Conservation (phyloP, 2,113 vertebrate genomes). For the Numida meleagris region DNA sequence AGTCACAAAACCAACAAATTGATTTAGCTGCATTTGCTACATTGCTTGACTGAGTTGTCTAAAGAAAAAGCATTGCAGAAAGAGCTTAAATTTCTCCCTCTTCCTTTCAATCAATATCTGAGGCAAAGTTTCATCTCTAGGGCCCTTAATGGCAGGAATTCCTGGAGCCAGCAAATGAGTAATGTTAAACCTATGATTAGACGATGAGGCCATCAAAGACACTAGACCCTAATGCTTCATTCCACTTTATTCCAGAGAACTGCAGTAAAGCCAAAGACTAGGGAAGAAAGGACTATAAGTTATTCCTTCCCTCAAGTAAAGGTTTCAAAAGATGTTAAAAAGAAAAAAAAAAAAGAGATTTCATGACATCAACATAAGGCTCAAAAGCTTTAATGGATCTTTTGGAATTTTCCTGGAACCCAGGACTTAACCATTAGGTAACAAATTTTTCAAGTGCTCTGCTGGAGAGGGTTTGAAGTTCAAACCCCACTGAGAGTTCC, state of each 20-base stretch:
- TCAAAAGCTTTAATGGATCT: conserved; percentile 60
- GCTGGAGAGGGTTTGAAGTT: conserved; percentile 74
- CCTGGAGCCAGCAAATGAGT: conserved; percentile 90
- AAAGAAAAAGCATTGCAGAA: conserved; percentile 72
- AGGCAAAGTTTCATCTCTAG: conserved; percentile 93
- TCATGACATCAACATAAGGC: conserved; percentile 57
- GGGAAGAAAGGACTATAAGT: conserved; percentile 69
- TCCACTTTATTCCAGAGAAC: conserved; percentile 75
- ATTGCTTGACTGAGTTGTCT: conserved; percentile 63
- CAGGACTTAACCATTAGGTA: conserved; percentile 71
- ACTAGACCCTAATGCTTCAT: conserved; percentile 82
- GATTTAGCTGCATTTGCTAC: conserved; percentile 66
- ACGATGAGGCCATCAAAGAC: conserved; percentile 85
- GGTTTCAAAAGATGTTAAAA: conserved; percentile 68
- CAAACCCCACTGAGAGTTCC: conserved; percentile 73
- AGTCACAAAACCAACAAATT: conserved; percentile 60
- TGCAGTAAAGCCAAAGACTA: conserved; percentile 81
- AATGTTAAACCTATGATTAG: conserved; percentile 93
- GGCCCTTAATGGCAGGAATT: conserved; percentile 95
- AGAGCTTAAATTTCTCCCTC: conserved; percentile 90
- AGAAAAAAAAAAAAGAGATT: conserved; percentile 16
- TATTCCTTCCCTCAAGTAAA: conserved; percentile 41
- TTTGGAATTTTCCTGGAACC: conserved; percentile 68
- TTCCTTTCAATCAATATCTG: conserved; percentile 92
- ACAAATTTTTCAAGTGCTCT: conserved; percentile 75